Conservation (phyloP, 2,888 invertebrate genomes). For the Diplazon laetatorius region DNA sequence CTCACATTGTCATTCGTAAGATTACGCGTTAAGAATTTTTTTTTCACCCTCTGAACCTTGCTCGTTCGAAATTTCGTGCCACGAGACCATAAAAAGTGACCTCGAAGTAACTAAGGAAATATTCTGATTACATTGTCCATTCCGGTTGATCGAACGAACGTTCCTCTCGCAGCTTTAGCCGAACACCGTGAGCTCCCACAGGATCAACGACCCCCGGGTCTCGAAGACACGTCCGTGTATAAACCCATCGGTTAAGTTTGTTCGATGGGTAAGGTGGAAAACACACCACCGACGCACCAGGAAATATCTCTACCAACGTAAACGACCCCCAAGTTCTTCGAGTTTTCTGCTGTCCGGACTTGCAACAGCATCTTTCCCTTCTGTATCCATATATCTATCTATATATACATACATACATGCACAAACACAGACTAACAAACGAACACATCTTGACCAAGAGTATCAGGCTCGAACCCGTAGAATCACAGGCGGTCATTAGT, state of each 20-base stretch:
- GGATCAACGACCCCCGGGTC: conserved; percentile 55
- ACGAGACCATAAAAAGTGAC: too few species aligned
- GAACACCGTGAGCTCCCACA: conserved; percentile 17
- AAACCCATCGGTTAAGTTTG: not conserved
- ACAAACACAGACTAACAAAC: too few species aligned
- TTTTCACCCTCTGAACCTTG: too few species aligned
- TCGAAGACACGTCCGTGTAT: too few species aligned
- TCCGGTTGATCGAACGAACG: conserved; percentile 55
- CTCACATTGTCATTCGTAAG: too few species aligned
- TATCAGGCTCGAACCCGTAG: conserved; percentile 11
- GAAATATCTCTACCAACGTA: conserved; percentile 47
- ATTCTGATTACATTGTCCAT: too few species aligned
- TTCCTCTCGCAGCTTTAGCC: conserved; percentile 14
- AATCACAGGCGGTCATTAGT: conserved; percentile 52
- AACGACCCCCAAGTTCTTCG: conserved; percentile 19
- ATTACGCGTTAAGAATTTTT: too few species aligned
- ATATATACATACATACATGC: too few species aligned
- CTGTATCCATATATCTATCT: too few species aligned
- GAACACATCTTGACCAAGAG: not conserved
- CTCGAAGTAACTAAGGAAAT: too few species aligned
- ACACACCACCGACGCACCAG: conserved; percentile 51
- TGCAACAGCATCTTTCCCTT: conserved; percentile 13
- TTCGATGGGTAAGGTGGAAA: conserved; percentile 1
- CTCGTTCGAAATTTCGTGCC: too few species aligned
- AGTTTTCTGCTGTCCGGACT: not conserved